Percentiles rank a stretch among this genome's conserved stretches.
Conservation (phyloP, 2,113 vertebrate species). For the Corythornis madagascariensis region DNA sequence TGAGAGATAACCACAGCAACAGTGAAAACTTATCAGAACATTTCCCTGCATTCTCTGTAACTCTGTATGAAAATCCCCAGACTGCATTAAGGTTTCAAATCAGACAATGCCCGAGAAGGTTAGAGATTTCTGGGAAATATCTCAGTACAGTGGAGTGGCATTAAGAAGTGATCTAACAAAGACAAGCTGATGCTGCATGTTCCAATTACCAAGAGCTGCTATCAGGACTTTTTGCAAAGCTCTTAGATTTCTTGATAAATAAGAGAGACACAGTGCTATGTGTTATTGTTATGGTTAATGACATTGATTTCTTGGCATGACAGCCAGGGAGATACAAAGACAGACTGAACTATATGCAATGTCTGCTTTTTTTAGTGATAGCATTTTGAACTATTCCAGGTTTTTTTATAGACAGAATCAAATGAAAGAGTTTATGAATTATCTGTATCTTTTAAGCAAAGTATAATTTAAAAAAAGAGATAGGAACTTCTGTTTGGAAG, state of each 20-base stretch:
- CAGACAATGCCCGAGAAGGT: not conserved
- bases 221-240: slow-evolving; percentile 6
- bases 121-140: slow-evolving; percentile 37
- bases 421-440: slow-evolving; percentile 10
- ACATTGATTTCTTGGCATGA: slow-evolving; percentile 19
- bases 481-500: not conserved
- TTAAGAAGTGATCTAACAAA: slow-evolving; percentile 42
- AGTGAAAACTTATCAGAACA: slow-evolving; percentile 8
- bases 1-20: slow-evolving; percentile 7
- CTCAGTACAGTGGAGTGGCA: not conserved
- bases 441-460: not conserved
- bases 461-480: not conserved
- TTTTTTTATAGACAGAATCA: not conserved
- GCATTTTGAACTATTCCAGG: not conserved
- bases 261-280: not conserved
- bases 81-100: slow-evolving; percentile 48
- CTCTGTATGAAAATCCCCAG: slow-evolving; percentile 22
- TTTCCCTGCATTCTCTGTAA: not conserved
- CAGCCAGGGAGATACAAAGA: not conserved
- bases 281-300: slow-evolving; percentile 42
- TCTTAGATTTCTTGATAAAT: slow-evolving; percentile 52
- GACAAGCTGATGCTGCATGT: slow-evolving; percentile 41
- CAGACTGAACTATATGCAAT: not conserved
- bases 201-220: slow-evolving; percentile 52
- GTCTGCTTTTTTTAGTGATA: not conserved